Percentiles rank a stretch among this genome's conserved stretches.
Evolutionary conservation across 1,140 invertebrate species (phyloP).

Genomic region (Drosophila melanica): DNA sequence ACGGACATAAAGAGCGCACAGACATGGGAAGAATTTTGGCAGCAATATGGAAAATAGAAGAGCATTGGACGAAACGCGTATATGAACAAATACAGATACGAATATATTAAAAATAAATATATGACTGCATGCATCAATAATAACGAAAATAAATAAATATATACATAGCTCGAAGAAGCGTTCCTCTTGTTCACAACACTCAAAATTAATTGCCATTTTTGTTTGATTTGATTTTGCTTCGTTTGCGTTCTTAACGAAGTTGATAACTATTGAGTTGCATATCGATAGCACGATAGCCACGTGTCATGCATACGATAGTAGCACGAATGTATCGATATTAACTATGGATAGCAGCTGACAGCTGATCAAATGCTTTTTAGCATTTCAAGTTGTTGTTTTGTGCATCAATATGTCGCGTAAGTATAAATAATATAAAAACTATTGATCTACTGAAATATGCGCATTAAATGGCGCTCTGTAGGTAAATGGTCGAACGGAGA

Average conservation of each 20-base stretch:
- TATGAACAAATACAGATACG: not conserved
- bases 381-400: not conserved
- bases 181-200: no score
- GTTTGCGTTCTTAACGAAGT: no score
- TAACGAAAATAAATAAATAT: no score
- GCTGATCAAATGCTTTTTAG: conserved; percentile 1
- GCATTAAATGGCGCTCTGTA: not conserved
- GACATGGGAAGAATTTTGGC: conserved; percentile 37
- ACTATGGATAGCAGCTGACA: not conserved
- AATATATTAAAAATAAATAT: not conserved
- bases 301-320: no score
- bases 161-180: no score
- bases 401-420: conserved; percentile 17
- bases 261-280: not conserved
- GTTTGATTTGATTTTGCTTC: no score
- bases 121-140: no score
- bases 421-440: conserved; percentile 2
- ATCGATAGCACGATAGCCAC: conserved; percentile 2
- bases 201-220: no score
- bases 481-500: conserved; percentile 14
- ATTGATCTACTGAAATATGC: not conserved
- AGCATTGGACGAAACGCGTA: not conserved
- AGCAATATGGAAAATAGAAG: not conserved
- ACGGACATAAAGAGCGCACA: not conserved
- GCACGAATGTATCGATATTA: conserved; percentile 8